phyloP scores from a whole-genome alignment of 2,113 vertebrate genomes.

The Elgaria multicarinata region DNA sequence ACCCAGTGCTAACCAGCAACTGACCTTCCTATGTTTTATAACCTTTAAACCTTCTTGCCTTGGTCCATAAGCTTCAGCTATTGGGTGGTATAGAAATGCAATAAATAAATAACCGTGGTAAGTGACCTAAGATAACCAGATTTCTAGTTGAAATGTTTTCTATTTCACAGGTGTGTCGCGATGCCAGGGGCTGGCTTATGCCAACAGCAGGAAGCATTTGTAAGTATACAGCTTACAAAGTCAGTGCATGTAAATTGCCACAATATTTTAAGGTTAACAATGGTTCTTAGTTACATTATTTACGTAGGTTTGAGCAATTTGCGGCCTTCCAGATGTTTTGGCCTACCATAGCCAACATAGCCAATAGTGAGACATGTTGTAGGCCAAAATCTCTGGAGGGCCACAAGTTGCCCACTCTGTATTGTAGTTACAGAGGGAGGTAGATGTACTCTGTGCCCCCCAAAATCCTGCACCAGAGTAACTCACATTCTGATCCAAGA shows the following conservation, averaged over 20 bases:
- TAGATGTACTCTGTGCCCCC: not conserved
- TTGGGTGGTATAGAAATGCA: too few relatives aligned
- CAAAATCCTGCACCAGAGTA: not conserved
- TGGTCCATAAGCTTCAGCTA: not conserved
- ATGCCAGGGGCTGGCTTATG: slow-evolving; percentile 76
- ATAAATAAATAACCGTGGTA: too few relatives aligned
- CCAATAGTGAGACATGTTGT: too few relatives aligned
- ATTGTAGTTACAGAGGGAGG: not conserved
- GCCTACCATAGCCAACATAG: too few relatives aligned
- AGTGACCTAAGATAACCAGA: slow-evolving; percentile 18
- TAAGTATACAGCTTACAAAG: slow-evolving; percentile 75
- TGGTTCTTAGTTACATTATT: not conserved
- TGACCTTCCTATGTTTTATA: not conserved
- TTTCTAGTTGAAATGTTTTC: slow-evolving; percentile 39
- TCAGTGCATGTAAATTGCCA: slow-evolving; percentile 11
- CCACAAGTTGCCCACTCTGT: too few relatives aligned
- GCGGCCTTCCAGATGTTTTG: too few relatives aligned
- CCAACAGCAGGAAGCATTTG: slow-evolving; percentile 79
- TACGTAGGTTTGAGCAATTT: not conserved
- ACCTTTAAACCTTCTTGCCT: not conserved
- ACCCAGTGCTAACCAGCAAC: not conserved
- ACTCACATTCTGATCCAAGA: not conserved
- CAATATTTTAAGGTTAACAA: not conserved
- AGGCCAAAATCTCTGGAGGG: too few relatives aligned
- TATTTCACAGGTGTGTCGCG: slow-evolving; percentile 78